phyloP scores from a whole-genome alignment of 2,888 invertebrate species.

The Hydraecia micacea region DNA sequence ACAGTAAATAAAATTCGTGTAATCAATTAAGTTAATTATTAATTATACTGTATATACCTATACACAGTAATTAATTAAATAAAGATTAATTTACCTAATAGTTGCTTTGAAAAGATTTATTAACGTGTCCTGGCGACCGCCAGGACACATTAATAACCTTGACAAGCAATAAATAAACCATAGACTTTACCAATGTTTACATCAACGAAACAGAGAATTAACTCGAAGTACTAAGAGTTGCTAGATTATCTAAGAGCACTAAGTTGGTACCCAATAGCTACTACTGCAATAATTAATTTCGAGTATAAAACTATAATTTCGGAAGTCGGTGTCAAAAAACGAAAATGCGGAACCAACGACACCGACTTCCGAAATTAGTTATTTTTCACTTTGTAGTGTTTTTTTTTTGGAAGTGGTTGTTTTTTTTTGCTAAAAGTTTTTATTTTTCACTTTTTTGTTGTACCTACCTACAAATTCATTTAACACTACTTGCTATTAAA shows the following conservation, averaged over 20 bases:
- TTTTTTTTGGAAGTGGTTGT: too few relatives aligned
- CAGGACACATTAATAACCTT: too few relatives aligned
- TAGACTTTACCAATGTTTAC: not conserved
- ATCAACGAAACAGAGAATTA: not conserved
- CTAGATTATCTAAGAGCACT: not conserved
- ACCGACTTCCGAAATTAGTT: too few relatives aligned
- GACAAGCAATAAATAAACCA: slow-evolving; percentile 5
- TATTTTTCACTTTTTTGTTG: too few relatives aligned
- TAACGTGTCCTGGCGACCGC: slow-evolving; percentile 55
- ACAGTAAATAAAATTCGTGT: not conserved
- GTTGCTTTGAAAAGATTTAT: slow-evolving; percentile 69
- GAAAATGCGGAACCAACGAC: too few relatives aligned
- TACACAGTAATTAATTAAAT: slow-evolving; percentile 67
- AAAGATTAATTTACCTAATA: slow-evolving; percentile 64
- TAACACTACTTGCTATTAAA: too few relatives aligned
- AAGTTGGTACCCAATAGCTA: not conserved
- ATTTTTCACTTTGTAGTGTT: too few relatives aligned
- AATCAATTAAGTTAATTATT: not conserved
- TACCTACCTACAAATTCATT: too few relatives aligned
- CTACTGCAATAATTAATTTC: not conserved
- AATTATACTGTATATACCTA: not conserved
- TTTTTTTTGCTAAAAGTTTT: too few relatives aligned
- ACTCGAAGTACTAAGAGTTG: not conserved
- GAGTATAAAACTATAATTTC: too few relatives aligned
- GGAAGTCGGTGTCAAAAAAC: too few relatives aligned